Percentiles rank a stretch among this genome's conserved stretches.
These are phyloP conservation scores for Trachelus iudaicus DNA, from an alignment of 2,888 invertebrate genomes.

Conservation along the genomic window DNA sequence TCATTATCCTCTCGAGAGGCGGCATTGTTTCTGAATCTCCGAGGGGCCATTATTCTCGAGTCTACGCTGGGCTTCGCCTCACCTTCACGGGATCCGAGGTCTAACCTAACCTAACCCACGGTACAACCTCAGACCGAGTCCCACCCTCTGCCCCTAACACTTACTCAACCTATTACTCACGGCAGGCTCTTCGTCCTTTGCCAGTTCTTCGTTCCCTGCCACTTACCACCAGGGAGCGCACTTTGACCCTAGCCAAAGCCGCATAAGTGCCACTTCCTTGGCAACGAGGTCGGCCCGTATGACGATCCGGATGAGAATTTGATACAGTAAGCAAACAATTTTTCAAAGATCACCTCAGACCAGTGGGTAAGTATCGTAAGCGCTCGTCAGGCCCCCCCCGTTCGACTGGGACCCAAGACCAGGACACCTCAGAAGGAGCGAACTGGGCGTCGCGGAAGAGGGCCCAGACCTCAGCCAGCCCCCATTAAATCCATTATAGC, in stretches of 20 bases:
- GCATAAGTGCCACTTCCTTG: background rate
- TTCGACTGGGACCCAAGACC: background rate
- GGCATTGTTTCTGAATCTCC: slow-evolving; percentile 50
- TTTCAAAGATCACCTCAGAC: background rate
- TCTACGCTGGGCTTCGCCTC: background rate
- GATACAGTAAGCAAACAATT: no score
- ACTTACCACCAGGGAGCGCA: background rate
- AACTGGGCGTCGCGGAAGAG: background rate
- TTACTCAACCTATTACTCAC: background rate
- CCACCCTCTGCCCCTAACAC: background rate
- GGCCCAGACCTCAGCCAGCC: slow-evolving; percentile 42
- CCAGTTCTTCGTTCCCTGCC: background rate
- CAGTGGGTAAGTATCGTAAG: background rate
- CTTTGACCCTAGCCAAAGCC: background rate
- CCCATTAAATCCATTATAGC: slow-evolving; percentile 58
- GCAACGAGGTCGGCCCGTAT: background rate
- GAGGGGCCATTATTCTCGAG: slow-evolving; percentile 38
- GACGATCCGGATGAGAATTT: background rate
- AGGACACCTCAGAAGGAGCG: background rate
- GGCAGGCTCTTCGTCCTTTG: background rate
- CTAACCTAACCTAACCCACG: slow-evolving; percentile 1
- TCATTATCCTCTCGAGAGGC: slow-evolving; percentile 49
- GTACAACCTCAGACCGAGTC: slow-evolving; percentile 1
- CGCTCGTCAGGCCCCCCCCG: background rate
- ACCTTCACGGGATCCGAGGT: background rate